Conservation (phyloP, 2,113 vertebrate genomes). For the Paralichthys olivaceus region DNA sequence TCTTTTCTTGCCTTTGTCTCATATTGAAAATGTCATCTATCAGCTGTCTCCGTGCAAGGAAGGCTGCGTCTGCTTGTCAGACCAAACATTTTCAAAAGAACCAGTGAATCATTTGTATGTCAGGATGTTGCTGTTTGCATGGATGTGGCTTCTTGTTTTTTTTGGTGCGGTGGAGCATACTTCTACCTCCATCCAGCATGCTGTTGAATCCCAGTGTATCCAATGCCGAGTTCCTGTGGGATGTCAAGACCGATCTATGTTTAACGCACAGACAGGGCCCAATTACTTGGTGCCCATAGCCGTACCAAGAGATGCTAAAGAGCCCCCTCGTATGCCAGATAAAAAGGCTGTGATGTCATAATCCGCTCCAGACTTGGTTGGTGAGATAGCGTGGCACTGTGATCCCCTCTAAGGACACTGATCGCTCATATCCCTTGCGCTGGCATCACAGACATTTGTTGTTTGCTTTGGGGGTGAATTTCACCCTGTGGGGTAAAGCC, state of each 20-base stretch:
- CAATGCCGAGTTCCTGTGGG: constrained; percentile 44
- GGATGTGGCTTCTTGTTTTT: constrained; percentile 21
- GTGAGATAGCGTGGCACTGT: constrained; percentile 14
- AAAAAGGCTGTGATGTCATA: constrained; percentile 25
- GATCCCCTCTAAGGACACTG: constrained; percentile 37
- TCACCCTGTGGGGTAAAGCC: constrained; percentile 12
- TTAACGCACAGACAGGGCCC: constrained; percentile 56
- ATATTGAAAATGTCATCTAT: constrained; percentile 36
- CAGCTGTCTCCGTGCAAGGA: neutral
- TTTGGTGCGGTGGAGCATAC: constrained; percentile 33
- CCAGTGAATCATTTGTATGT: constrained; percentile 55
- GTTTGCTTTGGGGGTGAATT: constrained; percentile 21
- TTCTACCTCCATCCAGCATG: constrained; percentile 54
- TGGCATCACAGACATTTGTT: constrained; percentile 14
- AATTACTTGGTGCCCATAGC: constrained; percentile 53
- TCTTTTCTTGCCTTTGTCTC: constrained; percentile 25
- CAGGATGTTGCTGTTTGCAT: constrained; percentile 46
- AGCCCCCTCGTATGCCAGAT: constrained; percentile 24
- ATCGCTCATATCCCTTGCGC: constrained; percentile 28
- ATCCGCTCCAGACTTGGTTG: constrained; percentile 2
- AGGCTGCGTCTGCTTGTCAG: constrained; percentile 24
- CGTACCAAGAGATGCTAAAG: constrained; percentile 41
- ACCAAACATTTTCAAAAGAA: constrained; percentile 61
- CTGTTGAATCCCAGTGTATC: constrained; percentile 59
- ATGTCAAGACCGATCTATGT: constrained; percentile 64